Conservation (phyloP, 2,888 invertebrate species). For the Anodontia alba region DNA sequence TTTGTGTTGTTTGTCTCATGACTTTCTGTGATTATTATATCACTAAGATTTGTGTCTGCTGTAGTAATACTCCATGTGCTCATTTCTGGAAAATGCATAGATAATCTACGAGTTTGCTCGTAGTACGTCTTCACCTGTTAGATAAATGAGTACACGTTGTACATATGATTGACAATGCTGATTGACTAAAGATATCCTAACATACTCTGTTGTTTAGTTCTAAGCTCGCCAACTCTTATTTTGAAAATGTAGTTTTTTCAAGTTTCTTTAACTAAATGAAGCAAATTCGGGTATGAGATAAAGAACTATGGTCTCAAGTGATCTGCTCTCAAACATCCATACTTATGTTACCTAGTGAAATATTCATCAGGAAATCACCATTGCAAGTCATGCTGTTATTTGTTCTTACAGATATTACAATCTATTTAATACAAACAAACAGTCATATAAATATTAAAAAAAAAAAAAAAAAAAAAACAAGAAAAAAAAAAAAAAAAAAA, state of each 20-base stretch:
- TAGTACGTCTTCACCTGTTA: background rate
- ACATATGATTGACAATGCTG: background rate
- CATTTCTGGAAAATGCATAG: background rate
- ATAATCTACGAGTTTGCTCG: too few relatives aligned
- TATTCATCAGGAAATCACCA: background rate
- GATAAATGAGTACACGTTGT: background rate
- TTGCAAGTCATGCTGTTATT: background rate
- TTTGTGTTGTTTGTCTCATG: background rate
- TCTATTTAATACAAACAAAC: too few relatives aligned
- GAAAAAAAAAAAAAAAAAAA: too few relatives aligned
- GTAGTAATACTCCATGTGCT: background rate
- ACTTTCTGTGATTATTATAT: background rate
- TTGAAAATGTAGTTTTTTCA: too few relatives aligned
- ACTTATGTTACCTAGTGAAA: background rate
- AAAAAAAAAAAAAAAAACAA: too few relatives aligned
- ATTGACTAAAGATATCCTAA: too few relatives aligned
- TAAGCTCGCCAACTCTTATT: too few relatives aligned
- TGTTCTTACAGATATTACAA: background rate
- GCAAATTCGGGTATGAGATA: too few relatives aligned
- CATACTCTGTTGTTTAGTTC: too few relatives aligned
- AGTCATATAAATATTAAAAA: too few relatives aligned
- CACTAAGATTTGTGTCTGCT: background rate
- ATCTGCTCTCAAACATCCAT: background rate
- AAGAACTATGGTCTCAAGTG: too few relatives aligned
- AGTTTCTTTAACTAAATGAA: too few relatives aligned